Conservation (phyloP, 2,888 invertebrate genomes). For the Drosophila histrio region DNA sequence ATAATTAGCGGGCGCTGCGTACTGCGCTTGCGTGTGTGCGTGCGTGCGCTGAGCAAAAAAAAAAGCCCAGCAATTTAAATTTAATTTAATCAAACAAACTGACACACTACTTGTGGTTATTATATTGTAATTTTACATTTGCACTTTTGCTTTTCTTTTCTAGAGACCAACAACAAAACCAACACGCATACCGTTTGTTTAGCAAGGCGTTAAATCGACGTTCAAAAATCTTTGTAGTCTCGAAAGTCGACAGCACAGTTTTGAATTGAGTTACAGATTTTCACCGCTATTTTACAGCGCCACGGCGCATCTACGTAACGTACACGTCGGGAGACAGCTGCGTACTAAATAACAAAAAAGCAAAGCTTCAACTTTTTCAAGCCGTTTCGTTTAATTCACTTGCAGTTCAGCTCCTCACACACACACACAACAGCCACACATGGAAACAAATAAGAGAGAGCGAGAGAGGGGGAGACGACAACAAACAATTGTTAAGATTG, state of each 20-base stretch:
- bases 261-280: slow-evolving; percentile 44
- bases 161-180: slow-evolving; percentile 30
- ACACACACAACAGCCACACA: slow-evolving; percentile 18
- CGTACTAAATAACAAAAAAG: slow-evolving; percentile 74
- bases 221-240: slow-evolving; percentile 29
- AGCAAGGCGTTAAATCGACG: slow-evolving; percentile 57
- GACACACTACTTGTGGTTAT: slow-evolving; percentile 52
- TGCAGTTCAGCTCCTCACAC: slow-evolving; percentile 52
- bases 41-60: slow-evolving; percentile 9
- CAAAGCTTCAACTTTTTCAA: slow-evolving; percentile 72
- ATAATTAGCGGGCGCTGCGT: slow-evolving; percentile 65
- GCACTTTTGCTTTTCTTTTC: slow-evolving; percentile 66
- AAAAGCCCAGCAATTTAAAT: slow-evolving; percentile 29
- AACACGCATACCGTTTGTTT: slow-evolving; percentile 60
- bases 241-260: slow-evolving; percentile 18
- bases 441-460: slow-evolving; percentile 18
- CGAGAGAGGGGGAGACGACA: slow-evolving; percentile 44
- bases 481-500: slow-evolving; percentile 73
- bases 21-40: slow-evolving; percentile 55
- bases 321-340: slow-evolving; percentile 69
- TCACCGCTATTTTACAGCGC: slow-evolving; percentile 46
- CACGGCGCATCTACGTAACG: slow-evolving; percentile 64
- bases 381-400: slow-evolving; percentile 76
- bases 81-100: slow-evolving; percentile 63
- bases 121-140: slow-evolving; percentile 49